A percentile compares a stretch with the other conserved stretches of the same genome.
These are phyloP conservation scores for Apogon talboti DNA, from an alignment of 2,797 vertebrate species.

Conservation along the genomic window DNA sequence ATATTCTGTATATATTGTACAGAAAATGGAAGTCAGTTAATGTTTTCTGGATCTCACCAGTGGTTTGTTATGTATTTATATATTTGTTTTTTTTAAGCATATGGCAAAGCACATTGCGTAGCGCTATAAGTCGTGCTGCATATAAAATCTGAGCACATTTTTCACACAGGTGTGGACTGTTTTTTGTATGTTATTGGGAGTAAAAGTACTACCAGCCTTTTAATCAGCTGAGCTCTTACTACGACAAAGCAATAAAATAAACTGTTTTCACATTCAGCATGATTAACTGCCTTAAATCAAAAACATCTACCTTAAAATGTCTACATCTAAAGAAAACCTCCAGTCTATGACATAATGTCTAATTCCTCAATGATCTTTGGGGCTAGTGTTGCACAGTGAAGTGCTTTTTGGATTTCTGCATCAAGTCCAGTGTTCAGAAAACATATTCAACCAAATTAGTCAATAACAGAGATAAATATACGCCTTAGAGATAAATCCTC, in stretches of 20 bases:
- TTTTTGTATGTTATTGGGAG: slow-evolving; percentile 28
- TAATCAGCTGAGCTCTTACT: slow-evolving; percentile 19
- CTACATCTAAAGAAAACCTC: slow-evolving; percentile 42
- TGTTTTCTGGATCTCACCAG: slow-evolving; percentile 46
- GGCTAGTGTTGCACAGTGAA: slow-evolving; percentile 63
- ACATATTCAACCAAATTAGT: slow-evolving; percentile 57
- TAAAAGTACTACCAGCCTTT: slow-evolving; percentile 38
- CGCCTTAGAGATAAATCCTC: slow-evolving; percentile 47
- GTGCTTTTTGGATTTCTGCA: slow-evolving; percentile 76
- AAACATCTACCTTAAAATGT: slow-evolving; percentile 7
- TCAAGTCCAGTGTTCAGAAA: slow-evolving; percentile 70
- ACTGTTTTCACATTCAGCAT: slow-evolving; percentile 37
- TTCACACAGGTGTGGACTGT: slow-evolving; percentile 34
- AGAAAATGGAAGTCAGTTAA: slow-evolving; percentile 73
- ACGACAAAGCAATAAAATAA: slow-evolving; percentile 46
- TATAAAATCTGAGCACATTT: slow-evolving; percentile 37
- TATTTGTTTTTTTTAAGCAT: slow-evolving; percentile 47
- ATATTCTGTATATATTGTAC: slow-evolving; percentile 67
- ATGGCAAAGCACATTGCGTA: slow-evolving; percentile 49
- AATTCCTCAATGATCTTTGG: slow-evolving; percentile 70
- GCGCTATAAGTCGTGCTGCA: slow-evolving; percentile 38
- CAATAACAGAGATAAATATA: slow-evolving; percentile 64
- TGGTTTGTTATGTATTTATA: slow-evolving; percentile 30
- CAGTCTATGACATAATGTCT: slow-evolving; percentile 37
- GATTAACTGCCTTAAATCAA: slow-evolving; percentile 43